A percentile compares a stretch with the other conserved stretches of the same genome.
Conservation (phyloP, 2,113 vertebrate genomes). For the Hippocampus mohnikei region DNA sequence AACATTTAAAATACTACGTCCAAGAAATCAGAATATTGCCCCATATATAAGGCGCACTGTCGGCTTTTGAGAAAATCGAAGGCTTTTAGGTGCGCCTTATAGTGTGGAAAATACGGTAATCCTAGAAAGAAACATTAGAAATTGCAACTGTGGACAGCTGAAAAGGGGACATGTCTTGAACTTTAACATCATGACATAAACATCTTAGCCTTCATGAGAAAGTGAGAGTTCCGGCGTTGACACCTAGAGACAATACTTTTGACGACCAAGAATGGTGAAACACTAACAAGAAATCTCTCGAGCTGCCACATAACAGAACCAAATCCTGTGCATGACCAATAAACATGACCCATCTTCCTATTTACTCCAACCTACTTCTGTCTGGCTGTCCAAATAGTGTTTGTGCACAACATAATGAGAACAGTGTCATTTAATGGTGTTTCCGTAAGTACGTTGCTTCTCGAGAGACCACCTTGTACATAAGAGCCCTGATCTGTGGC, state of each 20-base stretch:
- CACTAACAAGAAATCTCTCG: background rate
- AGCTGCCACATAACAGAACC: background rate
- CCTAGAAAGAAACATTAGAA: background rate
- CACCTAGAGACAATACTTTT: background rate
- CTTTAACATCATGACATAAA: background rate
- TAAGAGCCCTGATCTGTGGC: slow-evolving; percentile 12
- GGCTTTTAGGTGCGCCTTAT: no score
- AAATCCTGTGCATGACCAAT: background rate
- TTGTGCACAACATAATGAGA: background rate
- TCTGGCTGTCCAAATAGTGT: background rate
- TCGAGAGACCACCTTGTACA: slow-evolving; percentile 10
- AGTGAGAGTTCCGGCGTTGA: background rate
- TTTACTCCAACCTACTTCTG: background rate
- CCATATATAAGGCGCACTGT: no score
- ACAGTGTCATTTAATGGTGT: background rate
- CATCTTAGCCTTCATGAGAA: background rate
- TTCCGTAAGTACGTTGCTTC: background rate
- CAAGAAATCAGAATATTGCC: no score
- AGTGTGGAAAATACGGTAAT: background rate
- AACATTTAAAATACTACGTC: no score
- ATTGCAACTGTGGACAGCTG: background rate
- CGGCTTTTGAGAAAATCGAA: no score
- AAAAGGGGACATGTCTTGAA: background rate
- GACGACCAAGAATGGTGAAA: background rate
- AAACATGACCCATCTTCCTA: background rate